Evolutionary conservation across 2,888 invertebrate species (phyloP), one percentile per base, ranked within the genome.

Genomic region (Trichogramma evanescens): DNA sequence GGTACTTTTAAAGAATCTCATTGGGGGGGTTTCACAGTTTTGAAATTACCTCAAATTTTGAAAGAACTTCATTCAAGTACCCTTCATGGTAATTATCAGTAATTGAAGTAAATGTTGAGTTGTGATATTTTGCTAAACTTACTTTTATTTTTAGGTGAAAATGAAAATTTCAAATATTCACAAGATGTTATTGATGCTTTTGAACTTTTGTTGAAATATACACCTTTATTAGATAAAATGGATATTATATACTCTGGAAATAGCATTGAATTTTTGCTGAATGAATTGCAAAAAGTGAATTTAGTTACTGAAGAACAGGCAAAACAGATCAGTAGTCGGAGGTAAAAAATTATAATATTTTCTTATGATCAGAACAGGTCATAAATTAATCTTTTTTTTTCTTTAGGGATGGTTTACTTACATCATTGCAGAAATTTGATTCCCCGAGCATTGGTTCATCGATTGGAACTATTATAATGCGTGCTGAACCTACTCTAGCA

Each of bases 1-100:
- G 90, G 89, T 67, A 89, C 89, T 50, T 85, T 88, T 6, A 89
- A 91, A 68, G 94, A 95, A 71, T 88, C 93, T 4, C 86, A 93
- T 70, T 95, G 95, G 94, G 93, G 93, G 9, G 94, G 95, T 7
- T 95, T 95, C 74, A 91, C 92, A 0, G 95, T 95, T 73, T 82
- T 96, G 6, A 95, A 95, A 81, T 86, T 95, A 55, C 93, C 93
- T 0, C 87, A 89, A 71, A 86, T 93, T 52, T 82, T 94, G 51
- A 85, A 87, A 60, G 85, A 87, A 65, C 75, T 91, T 50, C 86
- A 88, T 67, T 82, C 82, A 44, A 75, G 82, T 49, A 82, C 83
- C 66, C 81, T 84, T 50, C 82, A 83, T 68, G 72, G 76, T 74
- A 43, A 49, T 9, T 56, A 51, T 41, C 8, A 26, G 26, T 26